phyloP scores from a whole-genome alignment of 37 sponge, comb jelly and placozoan species.

The Cladorhizidae sp. region DNA sequence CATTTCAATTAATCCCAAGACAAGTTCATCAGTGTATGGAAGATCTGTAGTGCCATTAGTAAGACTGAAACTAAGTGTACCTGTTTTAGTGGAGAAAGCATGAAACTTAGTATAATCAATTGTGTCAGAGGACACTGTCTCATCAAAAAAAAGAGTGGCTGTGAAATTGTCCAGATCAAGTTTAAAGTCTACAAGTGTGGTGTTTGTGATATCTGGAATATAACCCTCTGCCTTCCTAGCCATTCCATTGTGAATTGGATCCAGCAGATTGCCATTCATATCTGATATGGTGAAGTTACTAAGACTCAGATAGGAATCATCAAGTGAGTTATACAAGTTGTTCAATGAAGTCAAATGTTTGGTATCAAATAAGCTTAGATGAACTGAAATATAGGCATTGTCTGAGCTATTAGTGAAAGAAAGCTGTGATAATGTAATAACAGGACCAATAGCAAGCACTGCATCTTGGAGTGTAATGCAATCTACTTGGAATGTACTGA shows the following conservation, averaged over 20 bases:
- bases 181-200: conserved; percentile 77
- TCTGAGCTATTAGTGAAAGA: conserved; percentile 24
- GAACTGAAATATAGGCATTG: conserved; percentile 35
- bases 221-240: conserved; percentile 53
- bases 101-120: conserved; percentile 75
- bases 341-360: conserved; percentile 70
- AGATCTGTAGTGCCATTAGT: conserved; percentile 64
- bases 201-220: conserved; percentile 62
- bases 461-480: conserved; percentile 78
- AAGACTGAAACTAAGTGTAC: conserved; percentile 65
- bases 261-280: conserved; percentile 81
- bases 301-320: conserved; percentile 74
- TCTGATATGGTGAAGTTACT: conserved; percentile 62
- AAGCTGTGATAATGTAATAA: conserved; percentile 27
- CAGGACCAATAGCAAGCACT: conserved; percentile 18
- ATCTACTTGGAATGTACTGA: conserved; percentile 51
- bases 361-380: conserved; percentile 63
- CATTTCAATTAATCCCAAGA: conserved; percentile 42
- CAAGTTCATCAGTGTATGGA: conserved; percentile 66
- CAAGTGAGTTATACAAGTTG: conserved; percentile 64
- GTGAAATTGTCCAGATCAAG: conserved; percentile 81
- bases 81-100: conserved; percentile 60
- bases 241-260: conserved; percentile 39
- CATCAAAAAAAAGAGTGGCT: conserved; percentile 75
- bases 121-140: conserved; percentile 68